Base-by-base conservation (phyloP, 2,113 vertebrate genomes). In the Eurystomus gularis region DNA sequence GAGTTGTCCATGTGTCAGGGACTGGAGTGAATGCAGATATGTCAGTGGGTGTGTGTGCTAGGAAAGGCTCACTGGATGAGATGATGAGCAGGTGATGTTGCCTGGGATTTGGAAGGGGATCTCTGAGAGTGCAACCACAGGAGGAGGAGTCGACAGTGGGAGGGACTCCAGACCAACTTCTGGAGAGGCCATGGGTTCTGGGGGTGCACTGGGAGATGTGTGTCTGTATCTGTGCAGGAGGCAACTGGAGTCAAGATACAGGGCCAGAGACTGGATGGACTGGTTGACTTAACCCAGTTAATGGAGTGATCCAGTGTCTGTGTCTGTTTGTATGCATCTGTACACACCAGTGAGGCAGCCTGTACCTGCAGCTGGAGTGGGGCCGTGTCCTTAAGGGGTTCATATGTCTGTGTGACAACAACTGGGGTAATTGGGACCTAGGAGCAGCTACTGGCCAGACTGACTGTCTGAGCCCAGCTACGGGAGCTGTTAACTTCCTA, bases 321-420 rank as follows among this genome's bases (percentile, higher is more conserved):
- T 40, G 69, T 69, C 33, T 31, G 44, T 49, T 21, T 78, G 44
- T 24, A 40, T 33, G 21, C 40, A 4, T n/a, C 29, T 52, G 46
- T 60, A 60, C 44, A 51, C 55, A 51, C 18, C 18, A 70, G 31
- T 35, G 37, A 35, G 14, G 23, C 79, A 60, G 52, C 16, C 28
- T 60, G 9, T 81, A 39, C 25, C 20, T 60, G 39, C 17, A 81
- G 35, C 7, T 65, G 4, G 12, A 35, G 8, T 29, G 21, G 15
- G 46, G 4, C 7, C 48, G 4, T 28, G 26, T 5, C 14, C 54
- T 65, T 1, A 0, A n/a, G 46, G 26, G 8, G 11, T 24, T 54
- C 61, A 5, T 24, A 39, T 1, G 0, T 44, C n/a, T 3, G 2
- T 58, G 2, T 37, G 18, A 2, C 23, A 71, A 23, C 13, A 52